Conservation (phyloP, 1,140 invertebrate genomes). For the Leptinotarsa texana region DNA sequence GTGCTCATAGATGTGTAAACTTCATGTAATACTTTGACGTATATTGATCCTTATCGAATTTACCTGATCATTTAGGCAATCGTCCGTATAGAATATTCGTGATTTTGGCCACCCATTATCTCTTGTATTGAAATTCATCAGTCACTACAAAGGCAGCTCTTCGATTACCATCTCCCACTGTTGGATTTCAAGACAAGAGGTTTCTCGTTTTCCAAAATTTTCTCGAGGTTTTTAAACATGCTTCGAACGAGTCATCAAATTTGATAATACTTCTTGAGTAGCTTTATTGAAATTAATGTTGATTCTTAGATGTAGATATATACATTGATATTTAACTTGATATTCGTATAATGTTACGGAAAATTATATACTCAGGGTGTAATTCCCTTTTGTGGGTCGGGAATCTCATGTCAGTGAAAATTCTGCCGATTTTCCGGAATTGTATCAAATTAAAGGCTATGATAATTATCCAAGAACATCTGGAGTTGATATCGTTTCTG, state of each 20-base stretch:
- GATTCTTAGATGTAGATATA: not conserved
- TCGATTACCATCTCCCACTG: not conserved
- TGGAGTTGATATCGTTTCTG: not conserved
- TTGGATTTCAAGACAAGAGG: not conserved
- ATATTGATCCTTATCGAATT: not conserved
- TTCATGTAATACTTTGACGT: not conserved
- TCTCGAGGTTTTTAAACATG: not conserved
- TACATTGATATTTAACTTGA: not conserved
- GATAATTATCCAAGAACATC: constrained; percentile 3
- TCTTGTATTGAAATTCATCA: not conserved
- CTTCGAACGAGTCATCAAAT: not conserved
- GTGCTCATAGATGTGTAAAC: constrained; percentile 1
- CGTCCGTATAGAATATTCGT: not conserved
- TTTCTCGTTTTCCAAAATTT: not conserved
- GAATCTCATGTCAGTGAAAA: not conserved
- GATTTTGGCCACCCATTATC: constrained; percentile 1
- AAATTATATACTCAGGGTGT: not conserved
- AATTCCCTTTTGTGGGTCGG: not conserved
- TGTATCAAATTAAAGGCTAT: constrained; percentile 6
- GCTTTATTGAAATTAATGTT: not conserved
- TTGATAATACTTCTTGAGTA: not conserved
- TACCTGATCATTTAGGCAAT: not conserved
- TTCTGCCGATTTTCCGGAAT: not conserved
- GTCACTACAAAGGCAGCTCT: not conserved
- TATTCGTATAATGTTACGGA: not conserved